Percentiles rank a stretch among this genome's conserved stretches.
phyloP scores from a whole-genome alignment of 2,888 invertebrate genomes.

The Marasmarcha lunaedactyla region DNA sequence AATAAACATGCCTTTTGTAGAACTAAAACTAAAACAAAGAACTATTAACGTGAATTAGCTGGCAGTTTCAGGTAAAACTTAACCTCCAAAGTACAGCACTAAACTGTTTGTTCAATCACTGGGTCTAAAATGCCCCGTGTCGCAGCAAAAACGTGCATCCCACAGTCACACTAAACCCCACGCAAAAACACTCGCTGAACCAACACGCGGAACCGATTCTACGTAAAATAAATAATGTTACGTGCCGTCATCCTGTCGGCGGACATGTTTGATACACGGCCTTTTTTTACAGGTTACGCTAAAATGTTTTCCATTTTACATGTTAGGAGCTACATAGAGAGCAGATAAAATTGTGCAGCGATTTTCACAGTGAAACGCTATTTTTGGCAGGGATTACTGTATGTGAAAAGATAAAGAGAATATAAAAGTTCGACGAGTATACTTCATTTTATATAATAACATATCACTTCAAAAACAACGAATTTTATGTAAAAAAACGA shows the following conservation, averaged over 20 bases:
- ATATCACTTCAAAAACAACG: no score
- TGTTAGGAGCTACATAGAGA: conserved; percentile 3
- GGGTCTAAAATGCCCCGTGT: conserved; percentile 14
- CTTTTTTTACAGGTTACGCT: conserved; percentile 26
- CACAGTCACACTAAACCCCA: no score
- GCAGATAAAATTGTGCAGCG: background rate
- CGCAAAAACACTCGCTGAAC: conserved; percentile 12
- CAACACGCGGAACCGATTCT: conserved; percentile 22
- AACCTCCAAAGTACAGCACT: conserved; percentile 17
- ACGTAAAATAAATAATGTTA: conserved; percentile 62
- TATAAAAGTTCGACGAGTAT: no score
- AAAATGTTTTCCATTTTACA: conserved; percentile 23
- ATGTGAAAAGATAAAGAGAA: no score
- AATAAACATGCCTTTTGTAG: no score
- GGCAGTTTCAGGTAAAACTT: no score
- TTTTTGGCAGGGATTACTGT: no score
- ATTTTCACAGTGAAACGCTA: background rate
- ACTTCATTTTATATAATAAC: no score
- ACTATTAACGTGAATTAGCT: no score
- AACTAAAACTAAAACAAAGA: no score
- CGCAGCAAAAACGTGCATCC: conserved; percentile 8
- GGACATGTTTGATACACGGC: conserved; percentile 26
- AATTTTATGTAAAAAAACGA: no score
- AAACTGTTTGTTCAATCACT: conserved; percentile 50
- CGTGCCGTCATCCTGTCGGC: conserved; percentile 41